A percentile compares a stretch with the other conserved stretches of the same genome.
These are phyloP conservation scores for Tuberolachnus salignus DNA, from an alignment of 2,888 invertebrate species.

Conservation along the genomic window DNA sequence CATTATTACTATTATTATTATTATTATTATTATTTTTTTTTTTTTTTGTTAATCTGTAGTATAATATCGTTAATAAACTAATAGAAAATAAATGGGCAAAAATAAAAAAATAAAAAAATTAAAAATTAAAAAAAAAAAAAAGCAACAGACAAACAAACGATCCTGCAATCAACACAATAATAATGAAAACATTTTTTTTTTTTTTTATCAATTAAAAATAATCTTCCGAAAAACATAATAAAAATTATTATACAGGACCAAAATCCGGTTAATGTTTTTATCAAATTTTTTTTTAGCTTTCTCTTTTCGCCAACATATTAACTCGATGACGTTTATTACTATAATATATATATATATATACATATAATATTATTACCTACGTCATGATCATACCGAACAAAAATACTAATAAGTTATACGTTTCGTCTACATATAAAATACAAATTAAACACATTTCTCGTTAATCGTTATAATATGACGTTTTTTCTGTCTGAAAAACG, in stretches of 20 bases:
- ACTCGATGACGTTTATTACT: constrained; percentile 27
- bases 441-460: too few relatives aligned
- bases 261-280: constrained; percentile 3
- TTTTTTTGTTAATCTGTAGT: constrained; percentile 19
- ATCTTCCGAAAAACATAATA: constrained; percentile 8
- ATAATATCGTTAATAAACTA: too few relatives aligned
- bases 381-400: too few relatives aligned
- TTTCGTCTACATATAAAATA: constrained; percentile 20
- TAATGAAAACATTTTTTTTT: constrained; percentile 1
- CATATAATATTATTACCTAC: too few relatives aligned
- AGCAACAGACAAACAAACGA: too few relatives aligned
- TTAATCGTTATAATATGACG: too few relatives aligned
- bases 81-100: too few relatives aligned
- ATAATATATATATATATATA: constrained; percentile 23
- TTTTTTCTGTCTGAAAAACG: constrained; percentile 47
- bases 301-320: constrained; percentile 2
- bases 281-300: constrained; percentile 26
- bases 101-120: too few relatives aligned
- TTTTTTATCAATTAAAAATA: constrained; percentile 8
- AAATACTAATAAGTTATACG: neutral
- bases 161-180: too few relatives aligned
- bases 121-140: neutral
- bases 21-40: constrained; percentile 21
- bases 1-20: constrained; percentile 32
- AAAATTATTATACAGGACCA: constrained; percentile 29